Conservation (phyloP, 2,797 vertebrate genomes). For the Poeciliopsis infans region DNA sequence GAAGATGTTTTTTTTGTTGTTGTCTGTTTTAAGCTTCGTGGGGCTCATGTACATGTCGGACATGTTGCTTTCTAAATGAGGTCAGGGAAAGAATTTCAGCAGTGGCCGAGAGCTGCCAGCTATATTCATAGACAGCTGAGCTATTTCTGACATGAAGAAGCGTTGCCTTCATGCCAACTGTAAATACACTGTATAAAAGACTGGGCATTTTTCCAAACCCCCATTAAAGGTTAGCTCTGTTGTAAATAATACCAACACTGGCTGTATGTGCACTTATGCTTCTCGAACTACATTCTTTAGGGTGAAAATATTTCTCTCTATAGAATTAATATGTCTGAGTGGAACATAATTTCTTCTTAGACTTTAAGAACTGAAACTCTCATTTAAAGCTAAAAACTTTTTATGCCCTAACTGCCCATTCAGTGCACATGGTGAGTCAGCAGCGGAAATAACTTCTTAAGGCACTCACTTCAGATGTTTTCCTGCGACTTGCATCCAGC, state of each 20-base stretch:
- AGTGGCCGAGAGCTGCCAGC: slow-evolving; percentile 66
- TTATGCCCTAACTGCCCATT: slow-evolving; percentile 31
- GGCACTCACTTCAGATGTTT: slow-evolving; percentile 37
- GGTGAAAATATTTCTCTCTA: neutral
- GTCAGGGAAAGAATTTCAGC: slow-evolving; percentile 73
- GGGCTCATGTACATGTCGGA: slow-evolving; percentile 41
- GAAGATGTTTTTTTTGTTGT: slow-evolving; percentile 27
- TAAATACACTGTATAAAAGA: slow-evolving; percentile 54
- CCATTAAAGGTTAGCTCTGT: neutral
- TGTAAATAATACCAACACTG: neutral
- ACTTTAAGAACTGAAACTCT: slow-evolving; percentile 5
- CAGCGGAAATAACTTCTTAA: slow-evolving; percentile 26
- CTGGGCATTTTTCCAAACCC: slow-evolving; percentile 13
- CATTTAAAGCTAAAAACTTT: slow-evolving; percentile 38
- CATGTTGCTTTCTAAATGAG: slow-evolving; percentile 57
- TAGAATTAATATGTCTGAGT: neutral
- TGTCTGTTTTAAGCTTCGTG: slow-evolving; percentile 46
- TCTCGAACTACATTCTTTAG: neutral
- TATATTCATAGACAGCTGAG: slow-evolving; percentile 69
- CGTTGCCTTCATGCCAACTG: slow-evolving; percentile 57
- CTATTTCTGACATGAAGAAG: slow-evolving; percentile 76
- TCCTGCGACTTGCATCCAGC: slow-evolving; percentile 27
- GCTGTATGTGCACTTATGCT: neutral
- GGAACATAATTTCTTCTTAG: neutral
- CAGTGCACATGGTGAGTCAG: slow-evolving; percentile 50